Conservation (phyloP, 1,140 invertebrate genomes). For the Sinella curviseta region DNA sequence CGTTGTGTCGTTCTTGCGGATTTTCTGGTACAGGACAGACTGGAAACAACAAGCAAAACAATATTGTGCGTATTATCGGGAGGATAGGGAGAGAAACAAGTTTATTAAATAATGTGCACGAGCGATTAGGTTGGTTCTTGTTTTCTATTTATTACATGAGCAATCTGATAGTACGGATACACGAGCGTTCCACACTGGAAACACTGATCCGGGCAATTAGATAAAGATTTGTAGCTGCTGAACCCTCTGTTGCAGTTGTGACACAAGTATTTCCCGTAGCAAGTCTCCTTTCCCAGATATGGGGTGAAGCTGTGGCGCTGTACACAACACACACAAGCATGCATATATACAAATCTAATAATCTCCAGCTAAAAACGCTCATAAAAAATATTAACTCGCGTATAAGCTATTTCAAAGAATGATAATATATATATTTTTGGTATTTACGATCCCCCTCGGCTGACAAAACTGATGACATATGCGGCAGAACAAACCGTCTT, state of each 20-base stretch:
- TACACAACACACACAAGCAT: neutral
- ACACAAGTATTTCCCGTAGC: slow-evolving; percentile 21
- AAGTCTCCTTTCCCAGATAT: slow-evolving; percentile 16
- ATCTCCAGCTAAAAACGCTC: too few relatives aligned
- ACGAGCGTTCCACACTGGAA: slow-evolving; percentile 1
- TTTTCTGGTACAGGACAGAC: slow-evolving; percentile 24
- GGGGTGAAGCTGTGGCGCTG: slow-evolving; percentile 14
- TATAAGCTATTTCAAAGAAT: neutral
- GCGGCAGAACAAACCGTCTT: slow-evolving; percentile 1
- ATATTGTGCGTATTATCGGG: neutral
- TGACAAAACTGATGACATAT: slow-evolving; percentile 1
- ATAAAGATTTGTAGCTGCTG: slow-evolving; percentile 22
- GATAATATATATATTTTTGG: neutral
- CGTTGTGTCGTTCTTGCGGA: slow-evolving; percentile 1
- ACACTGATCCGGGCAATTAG: slow-evolving; percentile 11
- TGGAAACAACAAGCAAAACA: neutral
- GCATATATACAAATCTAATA: too few relatives aligned
- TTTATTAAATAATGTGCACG: neutral
- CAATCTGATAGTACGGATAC: slow-evolving; percentile 22
- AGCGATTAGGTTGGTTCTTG: too few relatives aligned
- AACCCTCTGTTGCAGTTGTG: neutral
- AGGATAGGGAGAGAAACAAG: neutral
- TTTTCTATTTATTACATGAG: slow-evolving; percentile 20
- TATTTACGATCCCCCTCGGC: neutral
- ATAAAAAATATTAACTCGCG: neutral